A percentile compares a stretch with the other conserved stretches of the same genome.
Evolutionary conservation across 2,888 invertebrate species (phyloP).

Genomic region (Epirrhoe tristata): DNA sequence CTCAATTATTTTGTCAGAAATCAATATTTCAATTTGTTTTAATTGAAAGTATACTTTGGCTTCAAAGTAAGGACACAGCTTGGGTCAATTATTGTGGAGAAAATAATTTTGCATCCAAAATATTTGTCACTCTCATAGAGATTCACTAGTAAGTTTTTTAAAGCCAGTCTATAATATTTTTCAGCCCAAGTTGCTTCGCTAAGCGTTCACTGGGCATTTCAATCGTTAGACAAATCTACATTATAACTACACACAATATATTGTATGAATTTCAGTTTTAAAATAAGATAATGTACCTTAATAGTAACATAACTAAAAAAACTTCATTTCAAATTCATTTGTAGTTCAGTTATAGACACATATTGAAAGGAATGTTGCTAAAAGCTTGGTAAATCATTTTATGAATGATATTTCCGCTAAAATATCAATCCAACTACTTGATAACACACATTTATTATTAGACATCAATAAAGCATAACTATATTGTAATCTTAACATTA

Average conservation of each 20-base stretch:
- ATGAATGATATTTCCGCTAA: neutral
- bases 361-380: conserved; percentile 26
- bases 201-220: conserved; percentile 42
- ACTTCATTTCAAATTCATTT: conserved; percentile 18
- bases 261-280: conserved; percentile 9
- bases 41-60: conserved; percentile 2
- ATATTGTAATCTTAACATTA: conserved; percentile 9
- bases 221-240: conserved; percentile 10
- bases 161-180: conserved; percentile 74
- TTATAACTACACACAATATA: conserved; percentile 8
- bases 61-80: neutral
- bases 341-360: conserved; percentile 10
- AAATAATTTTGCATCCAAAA: conserved; percentile 24
- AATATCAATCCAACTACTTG: conserved; percentile 2
- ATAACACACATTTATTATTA: neutral
- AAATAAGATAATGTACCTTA: conserved; percentile 12
- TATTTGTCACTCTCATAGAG: conserved; percentile 62
- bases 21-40: neutral
- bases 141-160: conserved; percentile 65
- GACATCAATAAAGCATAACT: neutral
- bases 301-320: conserved; percentile 8
- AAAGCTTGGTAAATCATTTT: conserved; percentile 13
- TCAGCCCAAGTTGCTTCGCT: conserved; percentile 69
- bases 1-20: neutral
- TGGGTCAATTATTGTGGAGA: neutral